A percentile compares a stretch with the other conserved stretches of the same genome.
Conservation (phyloP, 2,797 vertebrate species). For the Salarias fasciatus region DNA sequence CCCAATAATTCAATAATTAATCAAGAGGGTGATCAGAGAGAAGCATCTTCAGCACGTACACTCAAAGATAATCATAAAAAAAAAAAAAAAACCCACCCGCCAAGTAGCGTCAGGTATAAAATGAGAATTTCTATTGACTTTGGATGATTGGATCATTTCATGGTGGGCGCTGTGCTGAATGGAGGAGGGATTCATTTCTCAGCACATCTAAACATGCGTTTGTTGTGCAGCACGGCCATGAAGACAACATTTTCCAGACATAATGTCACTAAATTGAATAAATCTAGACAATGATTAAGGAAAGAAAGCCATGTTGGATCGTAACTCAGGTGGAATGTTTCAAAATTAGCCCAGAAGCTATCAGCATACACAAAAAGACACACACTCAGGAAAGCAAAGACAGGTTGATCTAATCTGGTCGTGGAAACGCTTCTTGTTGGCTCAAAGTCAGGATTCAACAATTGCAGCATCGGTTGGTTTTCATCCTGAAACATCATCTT, state of each 20-base stretch:
- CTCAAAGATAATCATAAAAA: slow-evolving; percentile 20
- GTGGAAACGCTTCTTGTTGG: too few relatives aligned
- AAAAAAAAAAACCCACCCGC: slow-evolving; percentile 18
- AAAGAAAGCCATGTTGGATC: slow-evolving; percentile 2
- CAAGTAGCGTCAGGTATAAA: slow-evolving; percentile 1
- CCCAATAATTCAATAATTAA: slow-evolving; percentile 54
- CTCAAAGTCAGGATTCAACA: too few relatives aligned
- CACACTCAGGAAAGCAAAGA: too few relatives aligned
- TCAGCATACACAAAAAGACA: too few relatives aligned
- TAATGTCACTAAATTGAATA: slow-evolving; percentile 3
- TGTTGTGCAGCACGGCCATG: slow-evolving; percentile 10
- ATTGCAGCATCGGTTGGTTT: too few relatives aligned
- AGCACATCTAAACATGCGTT: slow-evolving; percentile 27
- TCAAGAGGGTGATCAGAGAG: slow-evolving; percentile 54
- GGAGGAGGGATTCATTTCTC: slow-evolving; percentile 23
- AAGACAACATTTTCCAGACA: slow-evolving; percentile 11
- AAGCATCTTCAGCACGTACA: slow-evolving; percentile 30
- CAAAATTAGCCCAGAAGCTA: too few relatives aligned
- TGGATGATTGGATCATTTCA: slow-evolving; percentile 36
- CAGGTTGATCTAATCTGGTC: too few relatives aligned
- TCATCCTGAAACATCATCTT: too few relatives aligned
- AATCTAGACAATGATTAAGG: slow-evolving; percentile 19
- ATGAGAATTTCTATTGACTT: slow-evolving; percentile 8
- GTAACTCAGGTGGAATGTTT: too few relatives aligned
- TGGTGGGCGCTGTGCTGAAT: slow-evolving; percentile 27